These are phyloP conservation scores for Drosophila mercatorum DNA, from an alignment of 2,888 invertebrate genomes.

Conservation along the genomic window DNA sequence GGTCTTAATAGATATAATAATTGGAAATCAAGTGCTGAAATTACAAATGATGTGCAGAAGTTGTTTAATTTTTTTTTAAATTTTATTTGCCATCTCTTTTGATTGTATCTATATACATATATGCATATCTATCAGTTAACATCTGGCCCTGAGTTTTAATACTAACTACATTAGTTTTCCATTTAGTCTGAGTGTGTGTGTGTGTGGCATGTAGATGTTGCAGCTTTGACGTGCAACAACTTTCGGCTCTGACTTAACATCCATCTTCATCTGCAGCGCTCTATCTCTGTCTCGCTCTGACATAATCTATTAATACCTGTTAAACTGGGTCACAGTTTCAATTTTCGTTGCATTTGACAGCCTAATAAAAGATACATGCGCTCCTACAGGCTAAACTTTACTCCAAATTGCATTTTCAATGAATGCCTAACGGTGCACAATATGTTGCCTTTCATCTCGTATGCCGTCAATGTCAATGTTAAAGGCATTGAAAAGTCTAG, in stretches of 20 bases:
- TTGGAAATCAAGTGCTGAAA: too few relatives aligned
- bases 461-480: not conserved
- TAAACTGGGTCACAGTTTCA: constrained; percentile 48
- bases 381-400: constrained; percentile 13
- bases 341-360: constrained; percentile 42
- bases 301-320: constrained; percentile 39
- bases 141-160: constrained; percentile 10
- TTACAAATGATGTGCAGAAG: too few relatives aligned
- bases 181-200: not conserved
- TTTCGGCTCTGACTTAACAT: constrained; percentile 5
- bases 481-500: not conserved
- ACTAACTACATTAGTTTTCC: constrained; percentile 7
- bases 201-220: constrained; percentile 8
- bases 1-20: too few relatives aligned
- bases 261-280: not conserved
- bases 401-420: constrained; percentile 16
- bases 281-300: not conserved
- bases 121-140: not conserved
- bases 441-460: not conserved
- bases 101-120: too few relatives aligned
- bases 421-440: not conserved
- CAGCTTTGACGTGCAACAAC: constrained; percentile 13
- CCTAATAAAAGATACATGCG: constrained; percentile 36
- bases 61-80: too few relatives aligned
- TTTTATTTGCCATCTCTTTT: too few relatives aligned